A percentile compares a stretch with the other conserved stretches of the same genome.
These are phyloP conservation scores for Cephalopholis sonnerati DNA, from an alignment of 2,113 vertebrate species.

Conservation along the genomic window DNA sequence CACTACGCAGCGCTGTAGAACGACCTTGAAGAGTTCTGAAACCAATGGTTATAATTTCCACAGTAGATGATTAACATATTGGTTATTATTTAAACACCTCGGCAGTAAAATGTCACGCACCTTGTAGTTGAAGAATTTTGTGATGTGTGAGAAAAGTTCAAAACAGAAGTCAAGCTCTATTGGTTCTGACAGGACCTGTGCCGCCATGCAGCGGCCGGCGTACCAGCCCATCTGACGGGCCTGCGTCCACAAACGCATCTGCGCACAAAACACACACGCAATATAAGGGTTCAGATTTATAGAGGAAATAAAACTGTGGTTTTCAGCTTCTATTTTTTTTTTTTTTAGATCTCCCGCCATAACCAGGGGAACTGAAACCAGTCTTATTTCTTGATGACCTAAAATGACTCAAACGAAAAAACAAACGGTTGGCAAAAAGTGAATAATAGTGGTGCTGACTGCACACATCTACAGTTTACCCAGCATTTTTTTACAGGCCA, in stretches of 20 bases:
- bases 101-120: constrained; percentile 71
- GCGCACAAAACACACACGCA: not conserved
- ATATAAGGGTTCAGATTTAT: not conserved
- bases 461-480: not conserved
- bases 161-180: constrained; percentile 97
- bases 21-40: not conserved
- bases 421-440: not conserved
- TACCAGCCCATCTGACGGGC: constrained; percentile 98
- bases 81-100: constrained; percentile 6
- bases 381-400: not conserved
- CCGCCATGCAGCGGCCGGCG: constrained; percentile 92
- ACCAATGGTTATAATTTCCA: not conserved
- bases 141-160: constrained; percentile 96
- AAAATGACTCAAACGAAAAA: not conserved
- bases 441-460: not conserved
- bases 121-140: constrained; percentile 98
- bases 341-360: not conserved
- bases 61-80: constrained; percentile 49
- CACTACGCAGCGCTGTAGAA: not conserved
- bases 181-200: constrained; percentile 81
- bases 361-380: not conserved
- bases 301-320: not conserved
- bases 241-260: constrained; percentile 99
- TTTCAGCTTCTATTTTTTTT: too few species aligned
- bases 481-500: not conserved